Base-by-base conservation (phyloP, 2,113 vertebrate genomes). In the Arenaria interpres region DNA sequence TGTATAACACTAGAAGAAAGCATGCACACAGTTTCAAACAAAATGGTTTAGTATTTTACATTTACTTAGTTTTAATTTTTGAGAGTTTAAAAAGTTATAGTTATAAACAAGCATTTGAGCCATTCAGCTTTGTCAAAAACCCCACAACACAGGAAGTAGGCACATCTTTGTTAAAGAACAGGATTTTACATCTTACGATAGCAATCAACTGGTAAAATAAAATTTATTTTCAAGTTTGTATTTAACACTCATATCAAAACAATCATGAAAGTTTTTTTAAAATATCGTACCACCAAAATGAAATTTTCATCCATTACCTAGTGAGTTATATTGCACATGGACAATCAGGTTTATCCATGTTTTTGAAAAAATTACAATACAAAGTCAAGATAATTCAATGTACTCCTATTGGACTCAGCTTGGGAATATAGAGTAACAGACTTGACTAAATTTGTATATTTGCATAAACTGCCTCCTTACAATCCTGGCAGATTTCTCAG, bases 181-280 rank as follows among this genome's bases (percentile, higher is more conserved):
- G 91, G 90, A 88, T 46, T 88, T 62, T 30, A 63, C 94, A 91
- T 80, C 89, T 82, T 96, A 96, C 93, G 86, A 86, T 85, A 63
- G 68, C 91, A 96, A 94, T 85, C 91, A 94, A 75, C 63, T 64
- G 74, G 72, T 87, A 95, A 93, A 72, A 56, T 96, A 89, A 81
- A 82, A 64, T 87, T 93, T 94, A 72, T 85, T 94, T 93, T 67
- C 94, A 96, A 90, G 23, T 90, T 57, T 59, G 71, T 96, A 72
- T 41, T 90, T 91, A 95, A 94, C 84, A 90, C 60, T 92, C 66
- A 74, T 75, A 63, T 93, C 50, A 85, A 95, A 85, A 96, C 85
- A 96, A 67, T 83, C 41, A 76, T 50, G 51, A 89, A 94, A 83
- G 77, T 57, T 74, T 50, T 57, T 94, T 86, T 88, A 63, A 86